Evolutionary conservation across 1,140 invertebrate species (phyloP).

Genomic region (Calosoma granatense): DNA sequence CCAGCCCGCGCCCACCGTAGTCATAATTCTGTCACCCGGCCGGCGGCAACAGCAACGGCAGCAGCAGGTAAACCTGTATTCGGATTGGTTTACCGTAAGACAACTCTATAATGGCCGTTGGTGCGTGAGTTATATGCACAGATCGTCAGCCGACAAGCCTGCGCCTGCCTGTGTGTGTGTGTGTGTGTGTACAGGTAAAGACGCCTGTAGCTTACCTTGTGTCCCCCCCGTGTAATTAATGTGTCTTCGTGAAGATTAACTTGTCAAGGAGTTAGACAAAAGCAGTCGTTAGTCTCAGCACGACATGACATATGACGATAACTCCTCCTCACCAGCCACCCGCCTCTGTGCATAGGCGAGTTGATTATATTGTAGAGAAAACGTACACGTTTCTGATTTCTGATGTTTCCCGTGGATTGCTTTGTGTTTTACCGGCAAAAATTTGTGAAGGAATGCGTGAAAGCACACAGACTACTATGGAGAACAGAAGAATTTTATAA

Average conservation of each 20-base stretch:
- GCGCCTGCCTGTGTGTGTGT: background rate
- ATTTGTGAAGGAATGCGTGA: no score
- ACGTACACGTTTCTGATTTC: no score
- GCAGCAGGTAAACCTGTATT: background rate
- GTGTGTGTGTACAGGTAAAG: background rate
- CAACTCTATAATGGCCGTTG: conserved; percentile 14
- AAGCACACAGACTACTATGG: no score
- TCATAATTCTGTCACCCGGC: background rate
- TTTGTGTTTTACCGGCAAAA: no score
- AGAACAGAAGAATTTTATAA: no score
- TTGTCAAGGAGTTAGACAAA: conserved; percentile 12
- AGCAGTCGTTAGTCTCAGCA: conserved; percentile 12
- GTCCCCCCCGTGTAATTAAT: conserved; percentile 5
- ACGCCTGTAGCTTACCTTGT: background rate
- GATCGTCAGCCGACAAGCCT: background rate
- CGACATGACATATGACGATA: background rate
- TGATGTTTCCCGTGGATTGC: no score
- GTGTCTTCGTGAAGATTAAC: conserved; percentile 11
- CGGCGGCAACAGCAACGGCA: background rate
- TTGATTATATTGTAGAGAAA: no score
- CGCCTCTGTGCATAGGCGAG: no score
- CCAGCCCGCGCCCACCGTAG: no score
- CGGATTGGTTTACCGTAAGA: conserved; percentile 6
- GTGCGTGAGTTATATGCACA: conserved; percentile 1
- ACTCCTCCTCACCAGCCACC: no score